A percentile compares a stretch with the other conserved stretches of the same genome.
phyloP scores from a whole-genome alignment of 2,113 vertebrate genomes.

The Pristiophorus japonicus region DNA sequence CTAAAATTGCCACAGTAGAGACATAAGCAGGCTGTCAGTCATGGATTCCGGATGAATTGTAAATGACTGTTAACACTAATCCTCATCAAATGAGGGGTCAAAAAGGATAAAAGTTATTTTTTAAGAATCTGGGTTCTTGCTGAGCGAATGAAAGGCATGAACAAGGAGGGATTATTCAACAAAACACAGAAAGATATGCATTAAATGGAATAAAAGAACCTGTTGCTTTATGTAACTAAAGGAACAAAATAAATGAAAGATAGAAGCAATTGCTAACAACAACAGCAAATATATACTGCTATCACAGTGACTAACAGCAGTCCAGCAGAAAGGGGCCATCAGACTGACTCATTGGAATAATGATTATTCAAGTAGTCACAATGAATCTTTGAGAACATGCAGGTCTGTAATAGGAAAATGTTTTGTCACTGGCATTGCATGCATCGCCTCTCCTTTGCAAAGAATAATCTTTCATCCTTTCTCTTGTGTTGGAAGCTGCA shows the following conservation, averaged over 20 bases:
- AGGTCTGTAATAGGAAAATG: neutral
- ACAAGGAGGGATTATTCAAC: conserved; percentile 13
- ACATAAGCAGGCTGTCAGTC: neutral
- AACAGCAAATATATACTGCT: neutral
- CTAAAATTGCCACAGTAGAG: neutral
- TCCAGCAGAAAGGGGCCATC: neutral
- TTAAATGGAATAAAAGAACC: neutral
- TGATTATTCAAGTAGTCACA: neutral
- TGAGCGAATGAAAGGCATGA: conserved; percentile 1
- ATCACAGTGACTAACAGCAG: neutral
- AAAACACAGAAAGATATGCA: conserved; percentile 7
- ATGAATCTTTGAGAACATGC: neutral
- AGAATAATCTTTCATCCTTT: neutral
- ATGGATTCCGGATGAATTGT: neutral
- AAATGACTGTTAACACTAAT: conserved; percentile 21
- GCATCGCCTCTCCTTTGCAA: too few relatives aligned
- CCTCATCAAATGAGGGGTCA: neutral
- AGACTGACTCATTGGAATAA: neutral
- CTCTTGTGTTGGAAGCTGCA: neutral
- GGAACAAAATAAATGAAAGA: neutral
- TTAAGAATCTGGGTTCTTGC: neutral
- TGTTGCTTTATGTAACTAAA: conserved; percentile 7
- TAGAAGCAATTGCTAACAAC: neutral
- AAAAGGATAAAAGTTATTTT: neutral
- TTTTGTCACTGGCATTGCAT: neutral